Conservation (phyloP, 1,140 invertebrate species). For the Chironomus striatipennis region DNA sequence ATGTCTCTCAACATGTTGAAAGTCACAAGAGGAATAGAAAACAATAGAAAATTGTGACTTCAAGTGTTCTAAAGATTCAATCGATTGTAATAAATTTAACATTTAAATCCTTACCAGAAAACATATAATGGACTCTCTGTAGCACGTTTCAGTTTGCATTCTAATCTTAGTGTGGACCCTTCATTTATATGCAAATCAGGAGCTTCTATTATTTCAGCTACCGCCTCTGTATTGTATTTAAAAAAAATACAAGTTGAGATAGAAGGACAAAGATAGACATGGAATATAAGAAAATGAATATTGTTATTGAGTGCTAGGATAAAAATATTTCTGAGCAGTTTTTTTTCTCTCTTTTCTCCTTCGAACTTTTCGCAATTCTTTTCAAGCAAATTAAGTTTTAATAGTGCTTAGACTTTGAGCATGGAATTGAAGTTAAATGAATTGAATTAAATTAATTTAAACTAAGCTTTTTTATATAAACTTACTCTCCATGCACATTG, state of each 20-base stretch:
- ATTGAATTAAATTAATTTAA: slow-evolving; percentile 20
- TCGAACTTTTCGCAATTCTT: not conserved
- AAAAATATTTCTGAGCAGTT: not conserved
- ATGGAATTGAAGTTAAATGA: not conserved
- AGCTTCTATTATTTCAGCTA: slow-evolving; percentile 67
- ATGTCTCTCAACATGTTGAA: too few relatives aligned
- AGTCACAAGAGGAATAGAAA: too few relatives aligned
- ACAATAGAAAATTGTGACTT: too few relatives aligned
- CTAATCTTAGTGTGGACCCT: slow-evolving; percentile 63
- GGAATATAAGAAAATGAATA: not conserved
- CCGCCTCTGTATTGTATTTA: slow-evolving; percentile 55
- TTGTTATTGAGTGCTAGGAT: slow-evolving; percentile 14
- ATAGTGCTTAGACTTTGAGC: not conserved
- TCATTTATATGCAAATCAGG: slow-evolving; percentile 71
- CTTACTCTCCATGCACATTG: not conserved
- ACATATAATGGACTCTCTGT: slow-evolving; percentile 68
- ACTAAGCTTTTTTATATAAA: not conserved
- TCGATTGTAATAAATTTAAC: slow-evolving; percentile 21
- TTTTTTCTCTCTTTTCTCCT: not conserved
- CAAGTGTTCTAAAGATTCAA: not conserved
- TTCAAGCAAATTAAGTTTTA: not conserved
- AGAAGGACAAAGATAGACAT: not conserved
- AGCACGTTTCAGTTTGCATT: slow-evolving; percentile 63
- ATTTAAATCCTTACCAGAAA: slow-evolving; percentile 50
- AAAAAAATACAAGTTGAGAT: too few relatives aligned